A percentile compares a stretch with the other conserved stretches of the same genome.
Conservation (phyloP, 2,888 invertebrate genomes). For the Corbicula japonica region DNA sequence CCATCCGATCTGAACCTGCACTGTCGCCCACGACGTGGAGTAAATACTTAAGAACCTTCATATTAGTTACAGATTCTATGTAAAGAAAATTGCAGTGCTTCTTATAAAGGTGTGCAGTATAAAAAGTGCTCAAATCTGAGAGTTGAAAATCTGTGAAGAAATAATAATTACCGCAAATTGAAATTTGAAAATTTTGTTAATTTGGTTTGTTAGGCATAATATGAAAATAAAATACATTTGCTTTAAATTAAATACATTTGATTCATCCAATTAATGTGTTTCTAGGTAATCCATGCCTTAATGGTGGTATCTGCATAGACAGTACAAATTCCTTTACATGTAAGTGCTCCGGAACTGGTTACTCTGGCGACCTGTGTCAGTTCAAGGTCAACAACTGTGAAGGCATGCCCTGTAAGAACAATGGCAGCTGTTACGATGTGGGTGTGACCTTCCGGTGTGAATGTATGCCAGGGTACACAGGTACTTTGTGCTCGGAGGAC, state of each 20-base stretch:
- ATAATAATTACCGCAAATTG: not conserved
- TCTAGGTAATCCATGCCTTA: constrained; percentile 69
- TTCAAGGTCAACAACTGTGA: constrained; percentile 60
- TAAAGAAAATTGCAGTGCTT: no score
- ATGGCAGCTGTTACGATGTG: constrained; percentile 73
- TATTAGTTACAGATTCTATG: no score
- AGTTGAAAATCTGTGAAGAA: no score
- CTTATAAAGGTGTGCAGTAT: no score
- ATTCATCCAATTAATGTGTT: not conserved
- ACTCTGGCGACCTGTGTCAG: constrained; percentile 68
- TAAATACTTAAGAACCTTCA: no score
- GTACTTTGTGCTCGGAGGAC: constrained; percentile 65
- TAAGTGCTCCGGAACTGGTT: constrained; percentile 78
- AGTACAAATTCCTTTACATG: constrained; percentile 72
- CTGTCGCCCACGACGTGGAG: no score
- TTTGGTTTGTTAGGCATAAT: not conserved
- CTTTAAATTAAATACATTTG: not conserved
- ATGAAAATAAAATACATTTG: not conserved
- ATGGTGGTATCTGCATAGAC: constrained; percentile 77
- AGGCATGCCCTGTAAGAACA: constrained; percentile 71
- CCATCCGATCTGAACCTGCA: no score
- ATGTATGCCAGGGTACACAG: constrained; percentile 56
- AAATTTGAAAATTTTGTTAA: not conserved
- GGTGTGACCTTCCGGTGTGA: constrained; percentile 65
- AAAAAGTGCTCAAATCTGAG: no score